Conservation (phyloP, 2,113 vertebrate species). For the Meriones unguiculatus region DNA sequence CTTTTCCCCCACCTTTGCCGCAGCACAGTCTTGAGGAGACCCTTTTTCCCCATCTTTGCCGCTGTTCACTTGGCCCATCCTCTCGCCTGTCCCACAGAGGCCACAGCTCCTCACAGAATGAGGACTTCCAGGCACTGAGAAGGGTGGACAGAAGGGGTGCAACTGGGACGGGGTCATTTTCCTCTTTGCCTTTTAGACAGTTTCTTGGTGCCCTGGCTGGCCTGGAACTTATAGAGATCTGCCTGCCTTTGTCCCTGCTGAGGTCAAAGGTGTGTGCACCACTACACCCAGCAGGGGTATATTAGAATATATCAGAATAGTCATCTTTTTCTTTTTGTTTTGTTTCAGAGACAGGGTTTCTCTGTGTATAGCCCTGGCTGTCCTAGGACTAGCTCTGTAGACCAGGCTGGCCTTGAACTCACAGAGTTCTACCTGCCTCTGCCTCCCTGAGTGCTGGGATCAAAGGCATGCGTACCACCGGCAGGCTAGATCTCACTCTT, state of each 20-base stretch:
- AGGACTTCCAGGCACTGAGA: conserved; percentile 38
- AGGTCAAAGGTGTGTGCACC: not conserved
- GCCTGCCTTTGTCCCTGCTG: not conserved
- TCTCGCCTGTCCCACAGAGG: not conserved
- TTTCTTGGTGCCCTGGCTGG: not conserved
- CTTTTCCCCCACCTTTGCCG: no score
- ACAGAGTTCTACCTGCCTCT: not conserved
- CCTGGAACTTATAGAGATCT: not conserved
- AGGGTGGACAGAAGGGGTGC: not conserved
- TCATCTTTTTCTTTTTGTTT: not conserved
- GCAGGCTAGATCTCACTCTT: not conserved
- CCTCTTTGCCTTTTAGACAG: not conserved
- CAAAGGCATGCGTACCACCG: not conserved
- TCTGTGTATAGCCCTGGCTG: not conserved
- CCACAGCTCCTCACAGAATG: not conserved
- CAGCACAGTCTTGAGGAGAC: not conserved
- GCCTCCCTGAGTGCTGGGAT: not conserved
- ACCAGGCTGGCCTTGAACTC: not conserved
- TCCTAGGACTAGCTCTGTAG: not conserved
- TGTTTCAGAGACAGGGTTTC: not conserved
- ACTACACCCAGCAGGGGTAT: not conserved
- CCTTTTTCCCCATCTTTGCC: not conserved
- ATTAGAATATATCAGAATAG: not conserved
- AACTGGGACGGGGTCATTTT: not conserved
- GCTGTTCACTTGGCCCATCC: not conserved